phyloP scores from a whole-genome alignment of 1,140 invertebrate species.

The Lepidurus packardi region DNA sequence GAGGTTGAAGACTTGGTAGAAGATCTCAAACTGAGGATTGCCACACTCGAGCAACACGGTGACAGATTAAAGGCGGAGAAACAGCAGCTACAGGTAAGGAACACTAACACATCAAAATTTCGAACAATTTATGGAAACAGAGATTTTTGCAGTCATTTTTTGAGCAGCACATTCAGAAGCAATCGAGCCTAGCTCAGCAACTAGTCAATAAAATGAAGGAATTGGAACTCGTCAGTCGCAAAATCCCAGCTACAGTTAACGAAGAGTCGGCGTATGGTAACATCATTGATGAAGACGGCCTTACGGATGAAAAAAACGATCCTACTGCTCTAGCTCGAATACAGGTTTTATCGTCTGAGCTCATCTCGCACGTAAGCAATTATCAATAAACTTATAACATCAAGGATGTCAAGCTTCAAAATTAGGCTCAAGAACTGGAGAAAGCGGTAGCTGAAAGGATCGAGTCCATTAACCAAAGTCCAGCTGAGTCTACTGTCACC shows the following conservation, averaged over 20 bases:
- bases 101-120: background rate
- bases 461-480: slow-evolving; percentile 38
- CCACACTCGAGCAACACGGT: slow-evolving; percentile 2
- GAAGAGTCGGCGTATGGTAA: background rate
- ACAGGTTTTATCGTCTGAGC: slow-evolving; percentile 45
- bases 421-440: slow-evolving; percentile 46
- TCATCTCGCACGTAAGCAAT: slow-evolving; percentile 43
- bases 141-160: slow-evolving; percentile 41
- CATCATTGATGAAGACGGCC: background rate
- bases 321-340: slow-evolving; percentile 39
- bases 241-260: background rate
- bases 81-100: slow-evolving; percentile 31
- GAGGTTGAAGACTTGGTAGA: slow-evolving; percentile 45
- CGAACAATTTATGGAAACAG: slow-evolving; percentile 6
- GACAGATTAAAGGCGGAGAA: slow-evolving; percentile 32
- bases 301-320: background rate
- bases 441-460: slow-evolving; percentile 41
- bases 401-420: slow-evolving; percentile 15
- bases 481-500: slow-evolving; percentile 37
- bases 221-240: slow-evolving; percentile 40
- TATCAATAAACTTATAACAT: background rate
- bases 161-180: slow-evolving; percentile 43
- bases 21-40: slow-evolving; percentile 38
- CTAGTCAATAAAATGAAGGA: slow-evolving; percentile 43
- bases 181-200: slow-evolving; percentile 43